phyloP scores from a whole-genome alignment of 2,113 vertebrate genomes.

The mouse (Mus musculus) region DNA sequence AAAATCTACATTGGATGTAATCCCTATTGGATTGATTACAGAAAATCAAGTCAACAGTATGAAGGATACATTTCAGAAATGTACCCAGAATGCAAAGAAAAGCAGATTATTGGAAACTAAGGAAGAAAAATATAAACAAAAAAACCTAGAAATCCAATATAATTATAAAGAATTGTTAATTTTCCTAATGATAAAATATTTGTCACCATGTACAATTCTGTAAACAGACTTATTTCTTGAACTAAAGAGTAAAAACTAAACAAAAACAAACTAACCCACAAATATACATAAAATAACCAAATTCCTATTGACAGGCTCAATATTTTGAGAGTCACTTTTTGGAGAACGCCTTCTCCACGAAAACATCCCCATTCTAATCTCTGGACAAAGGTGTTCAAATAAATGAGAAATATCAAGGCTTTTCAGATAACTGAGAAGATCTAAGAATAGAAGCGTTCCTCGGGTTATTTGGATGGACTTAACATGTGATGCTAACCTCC shows the following conservation, averaged over 20 bases:
- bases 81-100: slow-evolving; percentile 14
- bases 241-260: background rate
- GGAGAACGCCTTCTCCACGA: background rate
- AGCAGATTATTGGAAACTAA: slow-evolving; percentile 42
- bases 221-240: background rate
- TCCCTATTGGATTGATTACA: slow-evolving; percentile 62
- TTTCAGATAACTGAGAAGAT: background rate
- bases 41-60: slow-evolving; percentile 58
- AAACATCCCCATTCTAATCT: background rate
- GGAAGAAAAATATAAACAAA: background rate
- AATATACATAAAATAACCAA: background rate
- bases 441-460: background rate
- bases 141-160: background rate
- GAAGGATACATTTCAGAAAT: slow-evolving; percentile 31
- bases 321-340: background rate
- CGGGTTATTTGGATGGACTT: background rate
- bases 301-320: background rate
- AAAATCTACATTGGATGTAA: slow-evolving; percentile 69
- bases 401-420: background rate
- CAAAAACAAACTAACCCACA: background rate
- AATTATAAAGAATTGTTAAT: background rate
- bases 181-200: slow-evolving; percentile 22
- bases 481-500: background rate
- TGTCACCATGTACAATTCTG: background rate
- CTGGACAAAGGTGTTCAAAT: background rate